A percentile compares a stretch with the other conserved stretches of the same genome.
Conservation (phyloP, 2,113 vertebrate genomes). For the Forbesichthys agassizii region DNA sequence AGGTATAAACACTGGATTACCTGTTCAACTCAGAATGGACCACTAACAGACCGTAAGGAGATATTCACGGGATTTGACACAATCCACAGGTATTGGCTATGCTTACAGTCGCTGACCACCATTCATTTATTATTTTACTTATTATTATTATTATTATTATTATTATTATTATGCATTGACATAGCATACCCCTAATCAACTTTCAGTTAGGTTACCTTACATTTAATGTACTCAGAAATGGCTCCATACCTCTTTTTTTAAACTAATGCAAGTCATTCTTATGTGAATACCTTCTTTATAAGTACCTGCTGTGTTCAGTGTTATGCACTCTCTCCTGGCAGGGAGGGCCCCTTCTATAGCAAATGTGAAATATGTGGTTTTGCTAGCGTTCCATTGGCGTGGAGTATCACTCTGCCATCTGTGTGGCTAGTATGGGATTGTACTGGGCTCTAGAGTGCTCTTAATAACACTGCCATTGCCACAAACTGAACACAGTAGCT, state of each 20-base stretch:
- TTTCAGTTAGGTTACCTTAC: neutral
- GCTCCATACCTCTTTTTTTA: neutral
- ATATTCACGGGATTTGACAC: neutral
- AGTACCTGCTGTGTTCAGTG: constrained; percentile 7
- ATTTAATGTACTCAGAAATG: neutral
- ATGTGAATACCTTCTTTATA: neutral
- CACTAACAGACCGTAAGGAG: no score
- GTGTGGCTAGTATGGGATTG: no score
- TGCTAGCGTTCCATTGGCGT: constrained; percentile 10
- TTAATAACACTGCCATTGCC: no score
- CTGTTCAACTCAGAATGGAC: no score
- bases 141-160: no score
- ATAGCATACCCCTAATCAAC: no score
- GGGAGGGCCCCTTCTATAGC: neutral
- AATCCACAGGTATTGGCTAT: neutral
- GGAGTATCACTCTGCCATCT: constrained; percentile 10
- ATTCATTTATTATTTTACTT: neutral
- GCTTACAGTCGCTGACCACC: no score
- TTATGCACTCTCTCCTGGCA: neutral
- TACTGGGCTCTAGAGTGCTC: no score
- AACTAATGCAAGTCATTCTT: no score
- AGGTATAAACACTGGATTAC: no score
- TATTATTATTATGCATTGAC: no score
- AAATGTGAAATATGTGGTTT: constrained; percentile 42
- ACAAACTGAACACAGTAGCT: no score